Conservation (phyloP, 2,113 vertebrate species). For the Turnix velox region DNA sequence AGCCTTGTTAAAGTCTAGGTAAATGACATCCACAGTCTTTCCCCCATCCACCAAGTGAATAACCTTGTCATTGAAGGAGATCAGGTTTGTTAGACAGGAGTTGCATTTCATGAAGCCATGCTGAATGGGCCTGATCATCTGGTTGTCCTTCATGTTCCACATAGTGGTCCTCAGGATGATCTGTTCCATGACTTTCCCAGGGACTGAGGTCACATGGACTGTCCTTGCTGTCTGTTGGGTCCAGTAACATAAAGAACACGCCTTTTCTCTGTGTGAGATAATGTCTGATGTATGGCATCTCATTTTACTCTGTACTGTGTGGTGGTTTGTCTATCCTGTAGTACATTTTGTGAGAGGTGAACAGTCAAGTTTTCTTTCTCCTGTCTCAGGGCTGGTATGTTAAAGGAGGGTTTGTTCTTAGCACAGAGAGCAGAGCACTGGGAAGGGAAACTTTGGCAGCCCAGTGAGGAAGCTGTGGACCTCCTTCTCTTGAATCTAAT, state of each 20-base stretch:
- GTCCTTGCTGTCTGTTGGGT: background rate
- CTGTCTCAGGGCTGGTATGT: background rate
- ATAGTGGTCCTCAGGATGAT: no score
- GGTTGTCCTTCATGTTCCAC: no score
- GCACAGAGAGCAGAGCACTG: background rate
- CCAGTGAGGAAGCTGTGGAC: background rate
- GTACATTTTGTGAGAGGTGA: background rate
- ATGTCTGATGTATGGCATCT: background rate
- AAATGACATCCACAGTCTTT: no score
- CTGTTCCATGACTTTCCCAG: no score
- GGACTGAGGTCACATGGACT: no score
- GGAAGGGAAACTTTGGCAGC: background rate
- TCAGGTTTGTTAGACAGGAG: no score
- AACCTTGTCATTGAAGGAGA: no score
- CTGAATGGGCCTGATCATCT: no score
- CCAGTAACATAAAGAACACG: background rate
- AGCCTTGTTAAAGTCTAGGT: no score
- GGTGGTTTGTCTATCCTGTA: background rate
- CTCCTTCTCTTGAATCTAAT: background rate
- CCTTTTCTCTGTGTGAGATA: background rate
- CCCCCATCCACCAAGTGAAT: no score
- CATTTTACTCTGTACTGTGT: background rate
- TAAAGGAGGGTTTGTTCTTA: background rate
- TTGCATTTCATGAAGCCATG: no score
- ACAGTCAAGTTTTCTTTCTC: background rate